phyloP scores from a whole-genome alignment of 2,888 invertebrate species.

The Empis livida region DNA sequence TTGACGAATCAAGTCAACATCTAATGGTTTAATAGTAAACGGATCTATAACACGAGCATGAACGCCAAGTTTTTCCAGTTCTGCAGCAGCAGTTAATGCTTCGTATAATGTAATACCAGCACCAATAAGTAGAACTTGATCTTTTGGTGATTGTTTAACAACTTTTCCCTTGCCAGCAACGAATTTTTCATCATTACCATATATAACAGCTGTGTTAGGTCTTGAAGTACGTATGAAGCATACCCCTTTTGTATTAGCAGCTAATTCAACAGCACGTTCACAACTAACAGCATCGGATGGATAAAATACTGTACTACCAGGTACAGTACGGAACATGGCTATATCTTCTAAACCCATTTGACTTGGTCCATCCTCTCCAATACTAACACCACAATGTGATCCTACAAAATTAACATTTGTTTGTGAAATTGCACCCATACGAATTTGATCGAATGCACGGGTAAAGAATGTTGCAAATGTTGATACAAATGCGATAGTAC shows the following conservation, averaged over 20 bases:
- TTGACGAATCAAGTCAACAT: constrained; percentile 57
- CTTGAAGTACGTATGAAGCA: constrained; percentile 94
- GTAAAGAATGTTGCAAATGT: constrained; percentile 98
- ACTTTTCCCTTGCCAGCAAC: constrained; percentile 67
- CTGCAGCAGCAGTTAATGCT: constrained; percentile 69
- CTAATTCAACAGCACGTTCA: constrained; percentile 89
- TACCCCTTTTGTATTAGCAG: constrained; percentile 88
- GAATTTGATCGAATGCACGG: constrained; percentile 94
- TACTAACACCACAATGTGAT: constrained; percentile 95
- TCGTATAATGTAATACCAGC: constrained; percentile 91
- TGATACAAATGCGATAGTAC: constrained; percentile 87
- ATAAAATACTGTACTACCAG: constrained; percentile 67
- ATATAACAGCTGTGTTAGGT: constrained; percentile 78
- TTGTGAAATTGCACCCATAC: constrained; percentile 99
- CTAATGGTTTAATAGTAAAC: constrained; percentile 93
- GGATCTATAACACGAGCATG: constrained; percentile 80
- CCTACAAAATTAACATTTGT: constrained; percentile 93
- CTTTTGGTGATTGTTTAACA: constrained; percentile 58
- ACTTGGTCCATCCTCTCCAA: constrained; percentile 97
- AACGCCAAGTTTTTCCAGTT: constrained; percentile 56
- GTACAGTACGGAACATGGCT: constrained; percentile 86
- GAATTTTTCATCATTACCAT: constrained; percentile 72
- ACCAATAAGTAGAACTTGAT: constrained; percentile 78
- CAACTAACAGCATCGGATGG: constrained; percentile 87
- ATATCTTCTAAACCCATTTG: constrained; percentile 99